Percentiles rank a stretch among this genome's conserved stretches.
These are phyloP conservation scores for Drosophila leonis DNA, from an alignment of 2,888 invertebrate genomes.

Conservation along the genomic window DNA sequence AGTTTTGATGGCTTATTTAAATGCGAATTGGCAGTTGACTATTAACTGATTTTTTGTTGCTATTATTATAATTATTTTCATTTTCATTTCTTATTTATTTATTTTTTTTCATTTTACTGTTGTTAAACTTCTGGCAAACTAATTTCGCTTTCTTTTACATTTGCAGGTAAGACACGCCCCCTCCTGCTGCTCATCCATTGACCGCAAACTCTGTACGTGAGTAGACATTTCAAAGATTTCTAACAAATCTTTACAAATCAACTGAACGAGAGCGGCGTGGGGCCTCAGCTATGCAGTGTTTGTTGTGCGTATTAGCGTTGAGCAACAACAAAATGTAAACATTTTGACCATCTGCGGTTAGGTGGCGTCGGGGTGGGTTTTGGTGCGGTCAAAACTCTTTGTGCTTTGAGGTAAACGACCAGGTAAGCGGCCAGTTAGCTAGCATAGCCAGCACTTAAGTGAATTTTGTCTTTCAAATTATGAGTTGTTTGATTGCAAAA, in stretches of 20 bases:
- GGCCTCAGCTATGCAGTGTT: slow-evolving; percentile 23
- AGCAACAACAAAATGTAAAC: slow-evolving; percentile 63
- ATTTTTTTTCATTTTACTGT: not conserved
- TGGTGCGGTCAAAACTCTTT: slow-evolving; percentile 29
- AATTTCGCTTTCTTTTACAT: slow-evolving; percentile 56
- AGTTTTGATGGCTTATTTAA: slow-evolving; percentile 62
- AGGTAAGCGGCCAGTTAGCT: slow-evolving; percentile 22
- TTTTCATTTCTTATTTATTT: not conserved
- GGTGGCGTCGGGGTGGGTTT: slow-evolving; percentile 1
- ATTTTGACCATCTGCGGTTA: slow-evolving; percentile 67
- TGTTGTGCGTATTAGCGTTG: slow-evolving; percentile 67
- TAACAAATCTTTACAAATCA: slow-evolving; percentile 20
- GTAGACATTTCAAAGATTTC: slow-evolving; percentile 35
- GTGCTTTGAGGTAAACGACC: slow-evolving; percentile 42
- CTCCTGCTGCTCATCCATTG: slow-evolving; percentile 36
- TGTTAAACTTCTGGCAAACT: slow-evolving; percentile 38
- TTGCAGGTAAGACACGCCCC: slow-evolving; percentile 64
- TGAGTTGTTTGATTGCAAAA: slow-evolving; percentile 21
- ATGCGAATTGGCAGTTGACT: slow-evolving; percentile 46
- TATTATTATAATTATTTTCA: not conserved
- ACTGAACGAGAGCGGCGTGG: not conserved
- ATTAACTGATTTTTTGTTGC: slow-evolving; percentile 6
- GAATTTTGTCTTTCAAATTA: slow-evolving; percentile 46
- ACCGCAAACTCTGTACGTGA: slow-evolving; percentile 63
- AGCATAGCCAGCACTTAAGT: slow-evolving; percentile 28